A percentile compares a stretch with the other conserved stretches of the same genome.
phyloP scores from a whole-genome alignment of 2,113 vertebrate genomes.

The Furnarius figulus region DNA sequence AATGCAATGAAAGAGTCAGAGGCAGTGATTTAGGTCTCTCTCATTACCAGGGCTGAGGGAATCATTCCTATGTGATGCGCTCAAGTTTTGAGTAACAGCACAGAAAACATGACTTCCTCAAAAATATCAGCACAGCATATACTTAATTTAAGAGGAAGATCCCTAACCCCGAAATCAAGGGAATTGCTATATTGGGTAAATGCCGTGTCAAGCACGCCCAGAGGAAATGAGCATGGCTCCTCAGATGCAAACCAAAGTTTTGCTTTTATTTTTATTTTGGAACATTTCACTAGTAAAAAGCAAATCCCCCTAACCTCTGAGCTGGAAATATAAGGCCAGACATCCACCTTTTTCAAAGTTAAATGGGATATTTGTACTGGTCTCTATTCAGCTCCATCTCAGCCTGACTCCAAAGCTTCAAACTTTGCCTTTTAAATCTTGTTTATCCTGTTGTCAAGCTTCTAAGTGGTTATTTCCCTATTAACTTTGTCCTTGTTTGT shows the following conservation, averaged over 20 bases:
- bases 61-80: not conserved
- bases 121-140: not conserved
- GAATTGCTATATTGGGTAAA: not conserved
- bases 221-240: not conserved
- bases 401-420: not conserved
- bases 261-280: not conserved
- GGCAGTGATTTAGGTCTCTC: not conserved
- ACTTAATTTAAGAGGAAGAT: not conserved
- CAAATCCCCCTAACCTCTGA: not conserved
- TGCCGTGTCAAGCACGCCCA: not conserved
- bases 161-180: not conserved
- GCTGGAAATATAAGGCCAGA: not conserved
- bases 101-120: not conserved
- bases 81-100: not conserved
- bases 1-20: not conserved
- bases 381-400: not conserved
- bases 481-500: conserved; percentile 69
- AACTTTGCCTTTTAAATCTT: conserved; percentile 40
- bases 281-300: not conserved
- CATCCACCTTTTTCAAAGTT: not conserved
- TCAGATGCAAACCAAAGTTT: not conserved
- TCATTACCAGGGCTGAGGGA: not conserved
- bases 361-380: not conserved
- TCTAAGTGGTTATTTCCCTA: conserved; percentile 65
- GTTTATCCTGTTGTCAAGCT: conserved; percentile 52